Base-by-base conservation (phyloP, 2,113 vertebrate species). In the Azemiops feae region DNA sequence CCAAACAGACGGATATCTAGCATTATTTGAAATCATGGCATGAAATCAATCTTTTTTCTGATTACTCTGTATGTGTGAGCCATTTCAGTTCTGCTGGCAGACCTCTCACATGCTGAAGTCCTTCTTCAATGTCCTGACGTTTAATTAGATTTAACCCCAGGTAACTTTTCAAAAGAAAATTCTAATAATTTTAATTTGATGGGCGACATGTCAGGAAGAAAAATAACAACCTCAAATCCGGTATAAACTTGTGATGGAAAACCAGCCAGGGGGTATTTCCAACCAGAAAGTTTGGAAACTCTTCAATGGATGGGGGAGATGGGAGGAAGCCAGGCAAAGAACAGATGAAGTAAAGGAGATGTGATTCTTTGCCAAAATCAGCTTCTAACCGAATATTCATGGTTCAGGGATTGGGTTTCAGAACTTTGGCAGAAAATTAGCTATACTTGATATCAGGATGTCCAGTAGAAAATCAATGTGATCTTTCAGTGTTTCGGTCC, bases 141-240 rank as follows among this genome's bases (percentile, higher is more conserved):
- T 96, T 96, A 96, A 94, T 96, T 95, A 89, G 93, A 91, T 95
- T 95, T 97, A 95, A 98, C 98, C 97, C 97, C 96, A 97, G 97
- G 97, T 98, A 97, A 97, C 96, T 97, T 96, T 96, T 96, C 97
- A 97, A 96, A 97, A 95, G 96, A 93, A 96, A 97, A 91, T 74
- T 58, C 95, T 96, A 94, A 96, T 97, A 95, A 94, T 95, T 92
- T n/a, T 96, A 97, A 97, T 94, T 95, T 94, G 97, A 97, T 92
- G 95, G 97, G 96, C 14, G 3, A 96, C 96, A 96, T 95, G 92
- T 95, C 95, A 92, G 96, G 94, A 95, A 50, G 95, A 96, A 96
- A 96, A 91, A 91, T 18, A 30, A 92, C 91, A 95, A 93, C 94
- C 95, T 97, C 94, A 95, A 96, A 97, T 95, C 94, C 88, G 45